Conservation (phyloP, 2,797 vertebrate species). For the Oreochromis mossambicus region DNA sequence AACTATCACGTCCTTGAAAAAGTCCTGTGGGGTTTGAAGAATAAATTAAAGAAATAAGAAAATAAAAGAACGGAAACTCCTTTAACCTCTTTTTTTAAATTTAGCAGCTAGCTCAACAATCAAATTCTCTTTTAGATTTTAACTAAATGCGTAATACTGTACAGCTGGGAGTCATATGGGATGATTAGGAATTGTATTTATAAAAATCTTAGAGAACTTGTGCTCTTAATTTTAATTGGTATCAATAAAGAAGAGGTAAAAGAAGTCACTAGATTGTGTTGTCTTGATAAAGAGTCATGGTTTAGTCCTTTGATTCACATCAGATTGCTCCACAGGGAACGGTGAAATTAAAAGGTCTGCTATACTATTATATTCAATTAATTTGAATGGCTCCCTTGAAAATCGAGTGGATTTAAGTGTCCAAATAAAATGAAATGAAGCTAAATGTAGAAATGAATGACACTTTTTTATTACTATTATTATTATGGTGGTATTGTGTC, state of each 20-base stretch:
- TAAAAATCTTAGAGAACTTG: slow-evolving; percentile 23
- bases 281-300: slow-evolving; percentile 37
- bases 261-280: slow-evolving; percentile 48
- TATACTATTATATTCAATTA: background rate
- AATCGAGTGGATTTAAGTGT: background rate
- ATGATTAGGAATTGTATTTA: slow-evolving; percentile 3
- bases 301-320: slow-evolving; percentile 35
- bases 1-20: slow-evolving; percentile 30
- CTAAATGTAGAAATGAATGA: slow-evolving; percentile 20
- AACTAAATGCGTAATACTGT: slow-evolving; percentile 41
- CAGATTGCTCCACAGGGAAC: slow-evolving; percentile 14
- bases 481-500: slow-evolving; percentile 43
- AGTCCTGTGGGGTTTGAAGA: slow-evolving; percentile 20
- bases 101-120: slow-evolving; percentile 29
- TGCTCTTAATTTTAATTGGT: slow-evolving; percentile 47
- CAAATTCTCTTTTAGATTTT: slow-evolving; percentile 19
- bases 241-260: slow-evolving; percentile 35
- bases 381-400: slow-evolving; percentile 19
- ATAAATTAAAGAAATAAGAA: background rate
- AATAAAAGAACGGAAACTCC: slow-evolving; percentile 4
- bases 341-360: slow-evolving; percentile 31
- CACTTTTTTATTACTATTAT: background rate
- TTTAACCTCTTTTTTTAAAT: slow-evolving; percentile 3
- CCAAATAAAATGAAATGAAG: slow-evolving; percentile 19
- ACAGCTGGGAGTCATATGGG: slow-evolving; percentile 18